A percentile compares a stretch with the other conserved stretches of the same genome.
Conservation (phyloP, 1,140 invertebrate genomes). For the Aradophagus sp. region DNA sequence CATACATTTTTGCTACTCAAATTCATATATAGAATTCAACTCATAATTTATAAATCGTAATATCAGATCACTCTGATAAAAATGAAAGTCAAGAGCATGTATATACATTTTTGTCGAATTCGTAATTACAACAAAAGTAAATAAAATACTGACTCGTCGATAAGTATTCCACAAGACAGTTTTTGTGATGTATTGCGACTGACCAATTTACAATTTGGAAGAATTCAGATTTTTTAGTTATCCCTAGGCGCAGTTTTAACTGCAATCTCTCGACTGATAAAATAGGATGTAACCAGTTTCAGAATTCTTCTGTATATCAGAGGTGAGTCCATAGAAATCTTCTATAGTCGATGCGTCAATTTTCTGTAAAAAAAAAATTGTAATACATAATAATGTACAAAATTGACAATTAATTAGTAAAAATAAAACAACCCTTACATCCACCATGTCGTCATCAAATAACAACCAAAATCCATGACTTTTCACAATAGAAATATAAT, state of each 20-base stretch:
- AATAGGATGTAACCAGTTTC: slow-evolving; percentile 99
- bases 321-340: slow-evolving; percentile 99
- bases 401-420: no score
- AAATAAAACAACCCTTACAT: no score
- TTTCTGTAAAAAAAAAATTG: slow-evolving; percentile 82
- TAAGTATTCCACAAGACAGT: neutral
- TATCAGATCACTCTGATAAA: slow-evolving; percentile 12
- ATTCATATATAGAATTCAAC: slow-evolving; percentile 5
- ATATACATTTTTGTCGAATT: slow-evolving; percentile 41
- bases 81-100: slow-evolving; percentile 1
- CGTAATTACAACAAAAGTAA: slow-evolving; percentile 36
- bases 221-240: slow-evolving; percentile 42
- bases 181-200: slow-evolving; percentile 17
- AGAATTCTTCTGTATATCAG: slow-evolving; percentile 98
- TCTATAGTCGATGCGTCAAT: slow-evolving; percentile 99
- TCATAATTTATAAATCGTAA: slow-evolving; percentile 1
- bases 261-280: slow-evolving; percentile 95
- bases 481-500: slow-evolving; percentile 99
- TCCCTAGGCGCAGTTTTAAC: slow-evolving; percentile 61
- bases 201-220: slow-evolving; percentile 49
- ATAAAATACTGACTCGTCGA: slow-evolving; percentile 2
- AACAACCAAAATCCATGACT: slow-evolving; percentile 99
- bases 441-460: slow-evolving; percentile 99
- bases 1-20: slow-evolving; percentile 14
- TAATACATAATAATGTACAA: neutral